Base-by-base conservation (phyloP, 2,113 vertebrate species). In the Poeciliopsis retropinna region DNA sequence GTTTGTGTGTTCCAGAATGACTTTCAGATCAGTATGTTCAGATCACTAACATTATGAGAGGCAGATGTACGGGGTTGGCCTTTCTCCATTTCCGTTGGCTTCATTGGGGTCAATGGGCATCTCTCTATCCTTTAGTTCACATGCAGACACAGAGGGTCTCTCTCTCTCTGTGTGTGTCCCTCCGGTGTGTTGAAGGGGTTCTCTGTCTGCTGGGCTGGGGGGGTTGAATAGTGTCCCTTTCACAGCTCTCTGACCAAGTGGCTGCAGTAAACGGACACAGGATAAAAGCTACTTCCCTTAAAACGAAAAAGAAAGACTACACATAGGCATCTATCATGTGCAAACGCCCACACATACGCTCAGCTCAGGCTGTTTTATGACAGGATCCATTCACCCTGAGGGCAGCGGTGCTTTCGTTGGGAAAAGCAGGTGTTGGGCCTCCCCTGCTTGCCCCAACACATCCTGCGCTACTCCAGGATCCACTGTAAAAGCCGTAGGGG, bases 271-370 rank as follows among this genome's bases (percentile, higher is more conserved):
- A 85, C 85, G 88, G 91, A 93, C 88, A 84, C 87, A 73, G 89
- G 87, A 93, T 93, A 87, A 92, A 92, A 91, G 88, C 81, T 72
- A 90, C 91, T 92, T 93, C 92, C 92, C 87, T 88, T 79, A 70
- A 70, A 90, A 78, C 81, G 63, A 83, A 68, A 90, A 78, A 82
- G 67, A 83, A 68, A 76, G 70, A 68, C 64, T 3, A 85, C 72
- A 83, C 80, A 57, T 68, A 74, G 72, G 57, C 72, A 76, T 57
- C 51, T 57, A n/a, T 57, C 51, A 57, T 57, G 51, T 57, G 22
- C 51, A 57, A n/a, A 57, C 51, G 7, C 19, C 75, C 78, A 57
- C 69, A 3, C 64, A 31, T 76, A 47, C 44, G 17, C 39, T 77
- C 70, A 47, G n/a, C 70, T 74, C 25, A 61, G 70, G 15, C 66